These are phyloP conservation scores for Thaumatotibia leucotreta DNA, from an alignment of 1,140 invertebrate genomes.

Conservation along the genomic window DNA sequence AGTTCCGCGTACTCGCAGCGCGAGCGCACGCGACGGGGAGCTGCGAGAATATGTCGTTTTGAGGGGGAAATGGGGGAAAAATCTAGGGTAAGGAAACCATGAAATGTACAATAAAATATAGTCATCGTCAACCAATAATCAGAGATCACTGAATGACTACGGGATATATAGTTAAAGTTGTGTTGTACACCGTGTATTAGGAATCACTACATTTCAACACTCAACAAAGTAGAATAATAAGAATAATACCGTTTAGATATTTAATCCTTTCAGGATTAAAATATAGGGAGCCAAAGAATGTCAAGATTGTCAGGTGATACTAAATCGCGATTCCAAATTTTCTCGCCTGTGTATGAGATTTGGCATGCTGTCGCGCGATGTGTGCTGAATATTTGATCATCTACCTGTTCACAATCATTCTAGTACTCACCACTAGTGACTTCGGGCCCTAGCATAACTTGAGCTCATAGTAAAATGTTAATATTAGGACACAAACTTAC, in stretches of 20 bases:
- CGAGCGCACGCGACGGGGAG: background rate
- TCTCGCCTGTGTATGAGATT: background rate
- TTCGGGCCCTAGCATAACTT: background rate
- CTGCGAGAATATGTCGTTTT: background rate
- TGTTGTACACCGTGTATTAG: too few species aligned
- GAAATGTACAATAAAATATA: background rate
- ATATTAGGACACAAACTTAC: too few species aligned
- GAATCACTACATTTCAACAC: too few species aligned
- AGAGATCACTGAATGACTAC: too few species aligned
- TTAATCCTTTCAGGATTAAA: too few species aligned
- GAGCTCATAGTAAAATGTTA: too few species aligned
- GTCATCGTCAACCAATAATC: too few species aligned
- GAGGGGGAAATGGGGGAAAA: background rate
- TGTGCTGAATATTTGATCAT: background rate
- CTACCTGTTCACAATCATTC: background rate
- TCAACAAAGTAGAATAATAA: too few species aligned
- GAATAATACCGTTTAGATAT: too few species aligned
- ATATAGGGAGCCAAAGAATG: background rate
- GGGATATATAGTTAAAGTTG: too few species aligned
- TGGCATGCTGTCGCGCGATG: background rate
- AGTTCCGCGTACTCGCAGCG: background rate
- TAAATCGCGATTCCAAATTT: background rate
- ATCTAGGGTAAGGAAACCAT: background rate
- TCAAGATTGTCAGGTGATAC: background rate
- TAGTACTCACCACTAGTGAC: too few species aligned